These are phyloP conservation scores for Ameiurus melas DNA, from an alignment of 2,113 vertebrate species.

Conservation along the genomic window DNA sequence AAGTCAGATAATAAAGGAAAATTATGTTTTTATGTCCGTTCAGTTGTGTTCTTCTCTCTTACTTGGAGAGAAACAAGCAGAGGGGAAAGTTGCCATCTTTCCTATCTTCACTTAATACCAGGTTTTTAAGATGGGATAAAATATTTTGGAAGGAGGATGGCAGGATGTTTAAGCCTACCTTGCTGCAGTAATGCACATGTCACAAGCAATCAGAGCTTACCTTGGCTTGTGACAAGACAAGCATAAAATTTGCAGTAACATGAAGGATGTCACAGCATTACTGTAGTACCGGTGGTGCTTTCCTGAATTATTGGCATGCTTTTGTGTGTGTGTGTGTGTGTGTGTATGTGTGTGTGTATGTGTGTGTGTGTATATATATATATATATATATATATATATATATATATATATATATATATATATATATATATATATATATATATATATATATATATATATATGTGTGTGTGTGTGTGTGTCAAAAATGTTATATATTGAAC, in stretches of 20 bases:
- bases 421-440: too few species aligned
- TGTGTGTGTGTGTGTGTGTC: too few species aligned
- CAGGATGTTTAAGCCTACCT: neutral
- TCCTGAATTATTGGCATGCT: too few species aligned
- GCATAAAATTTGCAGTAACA: slow-evolving; percentile 11
- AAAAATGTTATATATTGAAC: too few species aligned
- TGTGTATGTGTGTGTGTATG: too few species aligned
- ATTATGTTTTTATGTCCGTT: slow-evolving; percentile 66
- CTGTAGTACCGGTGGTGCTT: neutral
- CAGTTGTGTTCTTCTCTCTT: slow-evolving; percentile 45
- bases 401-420: too few species aligned
- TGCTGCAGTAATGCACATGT: neutral
- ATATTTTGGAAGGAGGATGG: neutral
- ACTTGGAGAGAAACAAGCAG: neutral
- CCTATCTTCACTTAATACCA: slow-evolving; percentile 3
- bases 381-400: neutral
- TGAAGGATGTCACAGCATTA: neutral
- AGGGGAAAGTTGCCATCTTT: slow-evolving; percentile 1
- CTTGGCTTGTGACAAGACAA: slow-evolving; percentile 8
- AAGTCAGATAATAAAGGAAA: slow-evolving; percentile 60
- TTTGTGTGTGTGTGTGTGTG: too few species aligned
- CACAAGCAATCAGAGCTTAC: slow-evolving; percentile 3
- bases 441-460: too few species aligned
- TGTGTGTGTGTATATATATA: too few species aligned
- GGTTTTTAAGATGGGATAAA: slow-evolving; percentile 39